Evolutionary conservation across 2,113 vertebrate genomes (phyloP).

Genomic region (Lamprotornis superbus): DNA sequence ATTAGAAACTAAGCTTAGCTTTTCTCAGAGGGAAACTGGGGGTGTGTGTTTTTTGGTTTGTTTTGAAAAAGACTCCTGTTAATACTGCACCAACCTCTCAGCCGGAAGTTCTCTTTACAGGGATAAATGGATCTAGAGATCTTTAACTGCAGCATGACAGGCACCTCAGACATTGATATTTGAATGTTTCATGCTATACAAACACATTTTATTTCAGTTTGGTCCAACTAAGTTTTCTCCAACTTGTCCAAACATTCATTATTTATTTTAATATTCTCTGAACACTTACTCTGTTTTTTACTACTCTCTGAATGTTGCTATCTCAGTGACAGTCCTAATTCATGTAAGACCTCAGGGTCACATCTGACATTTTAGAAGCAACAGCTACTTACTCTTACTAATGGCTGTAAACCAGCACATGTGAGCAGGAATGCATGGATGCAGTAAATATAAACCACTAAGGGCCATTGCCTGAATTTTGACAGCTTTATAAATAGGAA

Average conservation of each 20-base stretch:
- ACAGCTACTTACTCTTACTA: background rate
- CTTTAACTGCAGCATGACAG: background rate
- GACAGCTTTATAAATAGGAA: background rate
- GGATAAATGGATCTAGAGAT: background rate
- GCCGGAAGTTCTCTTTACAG: background rate
- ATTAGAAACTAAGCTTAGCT: background rate
- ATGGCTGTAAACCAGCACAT: accelerated
- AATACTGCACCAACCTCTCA: background rate
- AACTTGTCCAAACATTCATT: background rate
- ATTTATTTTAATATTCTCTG: background rate
- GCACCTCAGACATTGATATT: background rate
- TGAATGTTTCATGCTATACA: background rate
- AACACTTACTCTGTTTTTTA: background rate
- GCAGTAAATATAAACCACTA: background rate
- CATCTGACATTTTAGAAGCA: background rate
- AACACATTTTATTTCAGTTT: background rate
- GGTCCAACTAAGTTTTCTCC: background rate
- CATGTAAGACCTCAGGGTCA: background rate
- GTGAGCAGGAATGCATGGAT: background rate
- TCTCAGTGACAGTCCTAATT: background rate
- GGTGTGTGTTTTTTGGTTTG: background rate
- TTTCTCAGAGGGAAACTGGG: background rate
- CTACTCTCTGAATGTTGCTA: background rate
- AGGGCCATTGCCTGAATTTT: background rate
- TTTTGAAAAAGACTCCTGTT: background rate